phyloP scores from a whole-genome alignment of 2,888 invertebrate species.

The Perithous albicinctus region DNA sequence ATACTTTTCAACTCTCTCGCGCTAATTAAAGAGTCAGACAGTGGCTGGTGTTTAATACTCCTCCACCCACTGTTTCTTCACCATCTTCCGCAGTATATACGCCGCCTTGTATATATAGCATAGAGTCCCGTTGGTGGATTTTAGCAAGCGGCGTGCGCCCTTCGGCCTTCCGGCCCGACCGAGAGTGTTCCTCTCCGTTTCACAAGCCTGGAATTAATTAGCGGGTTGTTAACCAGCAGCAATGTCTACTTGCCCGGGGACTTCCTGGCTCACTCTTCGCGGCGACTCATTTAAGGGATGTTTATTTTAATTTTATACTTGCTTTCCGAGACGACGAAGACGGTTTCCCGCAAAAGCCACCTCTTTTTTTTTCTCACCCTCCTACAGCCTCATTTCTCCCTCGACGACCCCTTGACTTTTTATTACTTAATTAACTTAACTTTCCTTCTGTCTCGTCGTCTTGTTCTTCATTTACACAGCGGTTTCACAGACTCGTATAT shows the following conservation, averaged over 20 bases:
- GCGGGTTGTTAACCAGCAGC: slow-evolving; percentile 77
- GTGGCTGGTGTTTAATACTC: slow-evolving; percentile 82
- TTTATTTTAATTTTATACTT: slow-evolving; percentile 82
- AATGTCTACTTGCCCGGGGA: slow-evolving; percentile 42
- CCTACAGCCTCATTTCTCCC: slow-evolving; percentile 22
- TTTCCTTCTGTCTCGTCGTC: slow-evolving; percentile 65
- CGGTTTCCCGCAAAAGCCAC: slow-evolving; percentile 41
- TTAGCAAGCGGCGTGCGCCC: slow-evolving; percentile 51
- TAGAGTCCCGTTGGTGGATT: slow-evolving; percentile 63
- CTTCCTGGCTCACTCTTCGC: slow-evolving; percentile 57
- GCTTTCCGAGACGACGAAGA: slow-evolving; percentile 55
- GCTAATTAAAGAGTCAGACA: slow-evolving; percentile 84
- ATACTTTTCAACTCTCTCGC: slow-evolving; percentile 69
- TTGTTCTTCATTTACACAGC: slow-evolving; percentile 63
- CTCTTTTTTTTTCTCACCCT: slow-evolving; percentile 55
- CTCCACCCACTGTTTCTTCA: slow-evolving; percentile 70
- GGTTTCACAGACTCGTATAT: slow-evolving; percentile 6
- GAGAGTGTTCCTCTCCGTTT: slow-evolving; percentile 79
- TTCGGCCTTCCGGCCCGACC: slow-evolving; percentile 60
- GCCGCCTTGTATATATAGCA: slow-evolving; percentile 5
- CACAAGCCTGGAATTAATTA: slow-evolving; percentile 83
- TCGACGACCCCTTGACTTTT: slow-evolving; percentile 75
- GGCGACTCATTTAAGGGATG: slow-evolving; percentile 83
- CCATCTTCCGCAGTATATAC: slow-evolving; percentile 64
- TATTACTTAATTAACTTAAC: slow-evolving; percentile 83